Conservation (phyloP, 1,140 invertebrate genomes). For the Epicauta chinensis region DNA sequence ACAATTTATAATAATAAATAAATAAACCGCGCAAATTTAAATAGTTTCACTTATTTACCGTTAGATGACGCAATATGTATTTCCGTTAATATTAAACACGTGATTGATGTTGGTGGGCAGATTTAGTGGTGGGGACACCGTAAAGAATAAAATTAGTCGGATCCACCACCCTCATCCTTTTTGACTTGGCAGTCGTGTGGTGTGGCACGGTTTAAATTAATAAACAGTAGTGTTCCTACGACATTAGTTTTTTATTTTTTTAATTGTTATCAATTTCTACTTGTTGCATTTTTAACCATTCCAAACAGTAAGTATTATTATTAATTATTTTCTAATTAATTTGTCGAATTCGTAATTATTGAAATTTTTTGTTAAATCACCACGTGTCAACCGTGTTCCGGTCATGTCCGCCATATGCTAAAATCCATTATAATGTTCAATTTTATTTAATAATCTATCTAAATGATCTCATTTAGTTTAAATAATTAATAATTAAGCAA, state of each 20-base stretch:
- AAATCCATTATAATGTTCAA: too few species aligned
- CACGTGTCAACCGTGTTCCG: slow-evolving; percentile 35
- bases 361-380: slow-evolving; percentile 25
- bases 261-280: slow-evolving; percentile 28
- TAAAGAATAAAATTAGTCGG: too few species aligned
- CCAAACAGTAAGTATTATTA: slow-evolving; percentile 35
- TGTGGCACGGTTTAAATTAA: slow-evolving; percentile 23
- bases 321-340: slow-evolving; percentile 11
- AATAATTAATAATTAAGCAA: too few species aligned
- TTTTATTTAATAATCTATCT: too few species aligned
- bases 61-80: slow-evolving; percentile 5
- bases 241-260: slow-evolving; percentile 24
- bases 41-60: slow-evolving; percentile 3
- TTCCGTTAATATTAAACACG: slow-evolving; percentile 21
- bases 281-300: slow-evolving; percentile 36
- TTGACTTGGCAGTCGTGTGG: slow-evolving; percentile 37
- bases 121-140: slow-evolving; percentile 14
- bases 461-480: too few species aligned
- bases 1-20: not conserved
- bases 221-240: slow-evolving; percentile 26
- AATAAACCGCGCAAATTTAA: slow-evolving; percentile 15
- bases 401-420: slow-evolving; percentile 46
- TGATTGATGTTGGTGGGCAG: slow-evolving; percentile 10
- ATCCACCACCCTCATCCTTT: slow-evolving; percentile 35
- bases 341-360: slow-evolving; percentile 17